Evolutionary conservation across 2,888 invertebrate species (phyloP), one percentile per base, ranked within the genome.

Genomic region (Mesopsocus fuscifrons): DNA sequence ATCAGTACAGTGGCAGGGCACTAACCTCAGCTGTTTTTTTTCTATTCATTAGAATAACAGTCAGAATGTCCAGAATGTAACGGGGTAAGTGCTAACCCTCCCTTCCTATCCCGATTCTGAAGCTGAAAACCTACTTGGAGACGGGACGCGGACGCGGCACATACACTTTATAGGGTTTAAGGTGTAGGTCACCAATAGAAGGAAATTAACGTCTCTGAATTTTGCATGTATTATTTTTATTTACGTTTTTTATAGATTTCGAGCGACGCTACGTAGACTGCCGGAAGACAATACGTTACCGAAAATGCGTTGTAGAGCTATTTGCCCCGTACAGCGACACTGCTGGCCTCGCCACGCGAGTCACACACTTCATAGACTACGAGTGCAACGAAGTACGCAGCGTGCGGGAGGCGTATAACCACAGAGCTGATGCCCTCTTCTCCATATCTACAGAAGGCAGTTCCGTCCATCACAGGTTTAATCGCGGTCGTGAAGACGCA

Each of bases 181-280:
- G n/a, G n/a, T n/a, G n/a, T n/a, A n/a, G n/a, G n/a, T n/a, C n/a
- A n/a, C n/a, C n/a, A n/a, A n/a, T n/a, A n/a, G n/a, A n/a, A n/a
- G n/a, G n/a, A n/a, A n/a, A n/a, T n/a, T n/a, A n/a, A n/a, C n/a
- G n/a, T n/a, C n/a, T n/a, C n/a, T n/a, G n/a, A n/a, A n/a, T n/a
- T n/a, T n/a, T n/a, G n/a, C n/a, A n/a, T n/a, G n/a, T n/a, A n/a
- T n/a, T n/a, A n/a, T n/a, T n/a, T n/a, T n/a, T n/a, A n/a, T n/a
- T n/a, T n/a, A n/a, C n/a, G n/a, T n/a, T 41, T 44, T 22, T 41
- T 47, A 44, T 56, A 67, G 77, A 73, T 44, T 77, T 64, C 47
- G 72, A 74, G 45, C 68, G 68, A 48, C 69, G 83, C 8, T 91
- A 77, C 59, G 85, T 87, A 0, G 75, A 74, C 17, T 75, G 74